These are phyloP conservation scores for Perognathus longimembris DNA, from an alignment of 2,113 vertebrate species.

Conservation along the genomic window DNA sequence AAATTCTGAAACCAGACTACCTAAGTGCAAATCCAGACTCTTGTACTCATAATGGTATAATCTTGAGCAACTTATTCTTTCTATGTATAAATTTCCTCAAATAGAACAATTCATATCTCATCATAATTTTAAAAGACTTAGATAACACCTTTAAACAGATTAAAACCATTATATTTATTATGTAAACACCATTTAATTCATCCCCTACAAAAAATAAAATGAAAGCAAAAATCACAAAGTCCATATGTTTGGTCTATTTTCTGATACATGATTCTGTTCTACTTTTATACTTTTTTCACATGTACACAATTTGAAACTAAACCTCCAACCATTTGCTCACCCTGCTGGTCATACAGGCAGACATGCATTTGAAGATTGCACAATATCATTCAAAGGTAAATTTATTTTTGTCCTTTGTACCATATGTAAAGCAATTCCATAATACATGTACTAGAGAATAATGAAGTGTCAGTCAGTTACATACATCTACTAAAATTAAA, in stretches of 20 bases:
- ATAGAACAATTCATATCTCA: background rate
- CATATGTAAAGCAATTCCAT: background rate
- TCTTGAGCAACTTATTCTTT: background rate
- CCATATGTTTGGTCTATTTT: background rate
- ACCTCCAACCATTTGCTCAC: background rate
- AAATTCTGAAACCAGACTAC: background rate
- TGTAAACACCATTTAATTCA: background rate
- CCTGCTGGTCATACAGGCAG: background rate
- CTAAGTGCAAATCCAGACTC: background rate
- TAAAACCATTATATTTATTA: background rate
- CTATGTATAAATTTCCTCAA: background rate
- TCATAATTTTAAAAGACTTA: background rate
- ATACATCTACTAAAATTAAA: slow-evolving; percentile 60
- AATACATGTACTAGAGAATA: slow-evolving; percentile 19
- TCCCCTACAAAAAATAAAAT: no score
- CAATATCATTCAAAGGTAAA: background rate
- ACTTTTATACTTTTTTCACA: background rate
- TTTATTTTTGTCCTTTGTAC: background rate
- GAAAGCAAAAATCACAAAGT: background rate
- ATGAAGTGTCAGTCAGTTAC: background rate
- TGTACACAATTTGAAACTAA: background rate
- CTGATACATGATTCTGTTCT: background rate
- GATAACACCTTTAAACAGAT: background rate
- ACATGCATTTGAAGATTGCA: background rate
- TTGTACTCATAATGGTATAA: background rate